A percentile compares a stretch with the other conserved stretches of the same genome.
These are phyloP conservation scores for Magallana angulata DNA, from an alignment of 1,140 invertebrate genomes.

Conservation along the genomic window DNA sequence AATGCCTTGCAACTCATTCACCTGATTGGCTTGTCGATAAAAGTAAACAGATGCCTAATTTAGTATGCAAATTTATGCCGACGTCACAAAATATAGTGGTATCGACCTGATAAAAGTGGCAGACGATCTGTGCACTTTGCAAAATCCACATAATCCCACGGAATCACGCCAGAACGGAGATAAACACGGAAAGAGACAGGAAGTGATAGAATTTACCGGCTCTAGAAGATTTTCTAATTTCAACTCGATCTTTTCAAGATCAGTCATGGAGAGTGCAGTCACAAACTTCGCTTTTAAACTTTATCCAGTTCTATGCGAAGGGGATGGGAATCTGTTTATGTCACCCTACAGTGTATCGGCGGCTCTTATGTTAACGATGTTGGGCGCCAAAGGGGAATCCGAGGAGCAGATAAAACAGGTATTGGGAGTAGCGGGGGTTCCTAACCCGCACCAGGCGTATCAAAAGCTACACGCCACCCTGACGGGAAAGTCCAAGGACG, in stretches of 20 bases:
- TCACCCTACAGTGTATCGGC: conserved; percentile 85
- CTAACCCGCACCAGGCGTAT: conserved; percentile 47
- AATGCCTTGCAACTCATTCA: too few relatives aligned
- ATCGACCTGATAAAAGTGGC: neutral
- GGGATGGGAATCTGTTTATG: conserved; percentile 82
- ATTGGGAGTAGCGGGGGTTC: conserved; percentile 31
- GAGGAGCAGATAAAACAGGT: conserved; percentile 82
- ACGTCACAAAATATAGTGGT: too few relatives aligned
- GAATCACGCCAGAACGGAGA: neutral
- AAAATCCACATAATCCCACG: neutral
- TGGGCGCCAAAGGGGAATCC: conserved; percentile 85
- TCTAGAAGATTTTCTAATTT: neutral
- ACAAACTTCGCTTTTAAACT: conserved; percentile 22
- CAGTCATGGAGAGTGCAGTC: neutral
- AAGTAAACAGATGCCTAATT: too few relatives aligned
- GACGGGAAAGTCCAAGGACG: conserved; percentile 84
- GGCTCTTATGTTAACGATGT: conserved; percentile 84
- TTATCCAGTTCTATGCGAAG: neutral
- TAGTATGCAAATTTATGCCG: too few relatives aligned
- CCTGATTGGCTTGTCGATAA: too few relatives aligned
- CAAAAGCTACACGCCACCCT: conserved; percentile 39
- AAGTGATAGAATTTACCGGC: neutral
- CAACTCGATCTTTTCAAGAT: neutral
- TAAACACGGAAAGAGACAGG: neutral
- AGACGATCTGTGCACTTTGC: neutral